Base-by-base conservation (phyloP, 2,888 invertebrate genomes). In the Onthophagus sagittarius region DNA sequence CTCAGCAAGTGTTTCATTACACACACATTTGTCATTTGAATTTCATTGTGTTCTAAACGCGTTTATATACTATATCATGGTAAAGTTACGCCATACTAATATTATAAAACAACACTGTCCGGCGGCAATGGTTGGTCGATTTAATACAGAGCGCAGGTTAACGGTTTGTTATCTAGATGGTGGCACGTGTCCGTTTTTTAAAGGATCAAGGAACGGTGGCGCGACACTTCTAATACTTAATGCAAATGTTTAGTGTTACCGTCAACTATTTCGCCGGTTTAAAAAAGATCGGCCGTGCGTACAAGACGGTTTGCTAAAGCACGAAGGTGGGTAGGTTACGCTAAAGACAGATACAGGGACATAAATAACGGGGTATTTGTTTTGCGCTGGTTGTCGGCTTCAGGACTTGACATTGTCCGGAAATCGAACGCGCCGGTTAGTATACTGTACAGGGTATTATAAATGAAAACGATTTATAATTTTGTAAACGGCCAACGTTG, bases 321-420 rank as follows among this genome's bases (percentile, higher is more conserved):
- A 31, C 9, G 67, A 31, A 5, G 67, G 32, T 23, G 67, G 31
- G 67, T 67, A 32, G 31, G 67, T 15, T 67, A 53, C 39, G 39
- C 39, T 53, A 7, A 53, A 53, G 39, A 53, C 39, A 53, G 39
- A 53, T 53, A 53, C 23, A 32, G 32, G 67, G 23, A 32, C 67
- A 67, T 67, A 67, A 67, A 67, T 67, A 67, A 67, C 23, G 67
- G 39, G 39, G 67, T 23, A 67, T 67, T 67, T 67, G 67, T 67
- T 67, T 67, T 67, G 31, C 23, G n/a, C 67, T 9, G 23, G 31
- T 11, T 67, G 67, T 32, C 67, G 32, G 23, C 13, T 67, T 53
- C 7, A 53, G 39, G 7, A 53, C 67, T 9, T 15, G 23, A 67
- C 67, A 23, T 23, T 53, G 39, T 53, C 39, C 39, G 11, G 67